Conservation (phyloP, 1,140 invertebrate species). For the Varroa destructor region DNA sequence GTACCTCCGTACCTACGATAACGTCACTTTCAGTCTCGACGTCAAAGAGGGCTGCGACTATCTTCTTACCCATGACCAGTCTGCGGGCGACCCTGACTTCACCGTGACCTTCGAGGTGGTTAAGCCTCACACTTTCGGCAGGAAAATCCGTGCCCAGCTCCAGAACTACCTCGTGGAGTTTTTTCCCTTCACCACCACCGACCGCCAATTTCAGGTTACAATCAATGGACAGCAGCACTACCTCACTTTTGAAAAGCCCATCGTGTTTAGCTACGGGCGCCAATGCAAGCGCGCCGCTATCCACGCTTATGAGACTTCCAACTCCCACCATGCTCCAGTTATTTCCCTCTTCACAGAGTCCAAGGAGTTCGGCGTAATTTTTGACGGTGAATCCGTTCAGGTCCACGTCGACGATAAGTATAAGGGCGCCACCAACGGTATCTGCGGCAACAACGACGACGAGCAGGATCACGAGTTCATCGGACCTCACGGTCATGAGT, state of each 20-base stretch:
- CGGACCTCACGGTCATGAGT: constrained; percentile 3
- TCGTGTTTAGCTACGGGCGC: not conserved
- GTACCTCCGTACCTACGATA: not conserved
- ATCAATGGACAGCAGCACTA: not conserved
- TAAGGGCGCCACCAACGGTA: not conserved
- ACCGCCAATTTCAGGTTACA: not conserved
- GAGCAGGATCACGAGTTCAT: constrained; percentile 8
- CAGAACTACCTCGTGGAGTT: not conserved
- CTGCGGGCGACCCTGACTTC: not conserved
- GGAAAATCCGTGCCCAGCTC: constrained; percentile 5
- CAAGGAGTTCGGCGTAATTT: not conserved
- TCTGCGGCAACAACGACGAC: constrained; percentile 22
- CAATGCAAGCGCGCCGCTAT: not conserved
- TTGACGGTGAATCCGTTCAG: not conserved
- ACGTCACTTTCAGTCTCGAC: constrained; percentile 24
- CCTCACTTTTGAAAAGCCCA: not conserved
- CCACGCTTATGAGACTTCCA: not conserved
- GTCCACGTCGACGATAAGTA: not conserved
- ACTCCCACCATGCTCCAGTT: not conserved
- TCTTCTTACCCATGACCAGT: constrained; percentile 9
- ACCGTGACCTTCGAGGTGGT: constrained; percentile 8
- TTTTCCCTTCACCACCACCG: not conserved
- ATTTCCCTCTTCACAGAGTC: not conserved
- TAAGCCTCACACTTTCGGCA: not conserved
- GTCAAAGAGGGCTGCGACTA: not conserved